phyloP scores from a whole-genome alignment of 2,797 vertebrate species.

The Gastrophryne carolinensis region DNA sequence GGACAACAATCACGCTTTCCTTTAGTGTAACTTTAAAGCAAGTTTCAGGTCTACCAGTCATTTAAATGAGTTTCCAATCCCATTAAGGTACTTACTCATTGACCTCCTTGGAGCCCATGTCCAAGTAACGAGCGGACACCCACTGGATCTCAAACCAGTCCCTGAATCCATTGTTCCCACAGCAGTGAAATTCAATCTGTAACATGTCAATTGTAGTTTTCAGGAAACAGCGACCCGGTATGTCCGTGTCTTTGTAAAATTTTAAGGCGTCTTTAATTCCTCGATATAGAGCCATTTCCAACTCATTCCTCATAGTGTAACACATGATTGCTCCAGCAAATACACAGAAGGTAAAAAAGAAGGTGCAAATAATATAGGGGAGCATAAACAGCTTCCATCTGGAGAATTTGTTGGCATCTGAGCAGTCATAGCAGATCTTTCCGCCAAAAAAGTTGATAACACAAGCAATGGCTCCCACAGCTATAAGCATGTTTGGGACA shows the following conservation, averaged over 20 bases:
- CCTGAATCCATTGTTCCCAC: conserved; percentile 83
- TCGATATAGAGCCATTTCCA: conserved; percentile 80
- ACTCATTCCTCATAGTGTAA: conserved; percentile 80
- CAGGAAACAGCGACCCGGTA: conserved; percentile 85
- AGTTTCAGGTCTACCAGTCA: too few relatives aligned
- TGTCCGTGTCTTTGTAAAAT: conserved; percentile 90
- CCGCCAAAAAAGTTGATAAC: conserved; percentile 88
- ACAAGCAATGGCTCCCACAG: conserved; percentile 82
- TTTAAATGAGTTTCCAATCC: too few relatives aligned
- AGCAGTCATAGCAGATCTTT: conserved; percentile 91
- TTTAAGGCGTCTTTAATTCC: conserved; percentile 80
- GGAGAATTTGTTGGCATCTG: conserved; percentile 82
- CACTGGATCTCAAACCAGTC: conserved; percentile 95
- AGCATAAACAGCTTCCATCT: conserved; percentile 89
- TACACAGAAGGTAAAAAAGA: conserved; percentile 88
- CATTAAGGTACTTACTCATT: conserved; percentile 78
- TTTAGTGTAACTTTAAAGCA: too few relatives aligned
- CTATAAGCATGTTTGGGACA: conserved; percentile 85
- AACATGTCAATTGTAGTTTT: conserved; percentile 84
- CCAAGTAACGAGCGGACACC: conserved; percentile 85
- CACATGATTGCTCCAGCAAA: conserved; percentile 88
- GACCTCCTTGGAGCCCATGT: conserved; percentile 82
- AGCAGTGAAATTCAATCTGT: conserved; percentile 88
- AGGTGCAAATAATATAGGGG: conserved; percentile 85
- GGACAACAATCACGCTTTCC: too few relatives aligned